Evolutionary conservation across 2,888 invertebrate species (phyloP).

Genomic region (Agriopis aurantiaria): DNA sequence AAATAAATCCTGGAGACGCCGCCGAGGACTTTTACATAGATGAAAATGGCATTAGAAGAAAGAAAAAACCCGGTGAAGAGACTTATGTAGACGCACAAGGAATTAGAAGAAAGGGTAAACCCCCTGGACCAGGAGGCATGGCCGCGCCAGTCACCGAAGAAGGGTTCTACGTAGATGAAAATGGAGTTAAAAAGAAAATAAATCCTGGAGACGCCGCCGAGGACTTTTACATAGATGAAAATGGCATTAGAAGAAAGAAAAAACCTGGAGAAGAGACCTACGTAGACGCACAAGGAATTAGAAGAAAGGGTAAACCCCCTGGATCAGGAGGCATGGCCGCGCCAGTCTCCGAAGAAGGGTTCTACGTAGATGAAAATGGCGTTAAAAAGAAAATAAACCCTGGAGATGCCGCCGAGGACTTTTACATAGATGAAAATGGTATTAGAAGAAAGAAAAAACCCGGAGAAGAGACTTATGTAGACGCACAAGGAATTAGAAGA

Average conservation of each 20-base stretch:
- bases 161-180: slow-evolving; percentile 4
- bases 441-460: slow-evolving; percentile 4
- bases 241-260: not conserved
- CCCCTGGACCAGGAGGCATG: not conserved
- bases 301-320: not conserved
- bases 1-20: not conserved
- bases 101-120: not conserved
- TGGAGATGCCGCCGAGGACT: not conserved
- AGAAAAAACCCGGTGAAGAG: slow-evolving; percentile 1
- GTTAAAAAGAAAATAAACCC: not conserved
- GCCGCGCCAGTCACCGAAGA: not conserved
- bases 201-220: not conserved
- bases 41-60: slow-evolving; percentile 26
- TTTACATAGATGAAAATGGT: slow-evolving; percentile 27
- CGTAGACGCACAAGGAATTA: slow-evolving; percentile 7
- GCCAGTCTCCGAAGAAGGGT: slow-evolving; percentile 1
- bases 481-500: slow-evolving; percentile 3
- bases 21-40: not conserved
- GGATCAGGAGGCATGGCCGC: not conserved
- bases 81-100: slow-evolving; percentile 3
- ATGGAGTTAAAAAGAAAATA: not conserved
- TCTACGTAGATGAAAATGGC: slow-evolving; percentile 8
- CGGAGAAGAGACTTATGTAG: not conserved
- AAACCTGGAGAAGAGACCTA: not conserved
- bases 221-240: slow-evolving; percentile 10